Percentiles rank a stretch among this genome's conserved stretches.
phyloP scores from a whole-genome alignment of 2,113 vertebrate species.

The Pelvicachromis taeniatus region DNA sequence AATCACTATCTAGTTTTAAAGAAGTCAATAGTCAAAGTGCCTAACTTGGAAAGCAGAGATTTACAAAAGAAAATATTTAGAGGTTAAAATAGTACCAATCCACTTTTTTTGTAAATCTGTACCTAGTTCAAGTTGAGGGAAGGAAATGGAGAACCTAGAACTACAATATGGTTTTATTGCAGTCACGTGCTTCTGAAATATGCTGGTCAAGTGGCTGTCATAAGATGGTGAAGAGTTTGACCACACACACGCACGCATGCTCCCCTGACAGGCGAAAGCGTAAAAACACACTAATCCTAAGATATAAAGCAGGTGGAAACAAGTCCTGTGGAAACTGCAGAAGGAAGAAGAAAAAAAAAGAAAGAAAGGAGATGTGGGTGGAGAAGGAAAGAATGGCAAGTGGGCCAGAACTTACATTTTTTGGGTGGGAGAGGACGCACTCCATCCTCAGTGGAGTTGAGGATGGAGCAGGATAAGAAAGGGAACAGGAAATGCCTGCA shows the following conservation, averaged over 20 bases:
- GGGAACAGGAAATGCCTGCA: background rate
- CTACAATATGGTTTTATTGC: constrained; percentile 1
- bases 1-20: background rate
- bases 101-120: background rate
- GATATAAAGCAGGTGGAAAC: background rate
- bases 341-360: background rate
- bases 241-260: no score
- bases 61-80: background rate
- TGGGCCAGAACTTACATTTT: background rate
- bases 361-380: background rate
- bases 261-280: background rate
- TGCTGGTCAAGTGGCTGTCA: background rate
- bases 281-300: background rate
- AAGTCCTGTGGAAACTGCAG: background rate
- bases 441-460: background rate
- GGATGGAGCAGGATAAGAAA: background rate
- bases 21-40: background rate
- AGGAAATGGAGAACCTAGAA: background rate
- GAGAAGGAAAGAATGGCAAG: background rate
- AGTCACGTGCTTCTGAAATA: background rate
- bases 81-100: background rate
- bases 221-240: background rate
- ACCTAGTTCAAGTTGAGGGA: background rate
- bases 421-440: background rate
- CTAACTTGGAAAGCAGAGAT: background rate